Evolutionary conservation across 2,888 invertebrate species (phyloP).

Genomic region (Liposcelis brunnea): DNA sequence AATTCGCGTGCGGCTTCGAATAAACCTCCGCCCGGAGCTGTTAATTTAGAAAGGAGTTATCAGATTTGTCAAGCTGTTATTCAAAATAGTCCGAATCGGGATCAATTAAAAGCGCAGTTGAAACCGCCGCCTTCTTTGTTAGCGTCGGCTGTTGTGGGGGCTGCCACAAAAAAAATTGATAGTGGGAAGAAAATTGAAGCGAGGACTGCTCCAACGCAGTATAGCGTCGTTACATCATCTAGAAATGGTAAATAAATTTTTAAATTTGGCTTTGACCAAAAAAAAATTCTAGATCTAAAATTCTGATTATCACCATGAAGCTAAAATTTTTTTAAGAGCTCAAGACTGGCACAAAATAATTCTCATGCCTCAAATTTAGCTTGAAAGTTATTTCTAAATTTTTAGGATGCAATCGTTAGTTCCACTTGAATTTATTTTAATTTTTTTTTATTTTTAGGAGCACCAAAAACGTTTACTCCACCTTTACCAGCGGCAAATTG

Average conservation of each 20-base stretch:
- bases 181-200: not conserved
- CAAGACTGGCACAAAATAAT: too few relatives aligned
- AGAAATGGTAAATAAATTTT: conserved; percentile 15
- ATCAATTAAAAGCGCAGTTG: conserved; percentile 67
- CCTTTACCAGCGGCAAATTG: conserved; percentile 22
- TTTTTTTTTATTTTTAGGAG: conserved; percentile 12
- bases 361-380: too few relatives aligned
- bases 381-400: too few relatives aligned
- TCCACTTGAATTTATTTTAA: not conserved
- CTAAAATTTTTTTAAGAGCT: too few relatives aligned
- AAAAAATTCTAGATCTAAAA: too few relatives aligned
- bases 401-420: too few relatives aligned
- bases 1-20: conserved; percentile 34
- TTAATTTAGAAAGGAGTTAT: conserved; percentile 85
- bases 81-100: conserved; percentile 81
- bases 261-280: too few relatives aligned
- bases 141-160: conserved; percentile 24
- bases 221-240: conserved; percentile 27
- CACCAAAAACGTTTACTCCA: conserved; percentile 26
- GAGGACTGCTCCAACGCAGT: conserved; percentile 23
- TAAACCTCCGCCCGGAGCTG: conserved; percentile 74
- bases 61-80: conserved; percentile 75
- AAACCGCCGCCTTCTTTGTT: conserved; percentile 70
- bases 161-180: conserved; percentile 22
- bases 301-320: too few relatives aligned